Evolutionary conservation across 2,888 invertebrate genomes (phyloP).

Genomic region (Agrilus cyanescens): DNA sequence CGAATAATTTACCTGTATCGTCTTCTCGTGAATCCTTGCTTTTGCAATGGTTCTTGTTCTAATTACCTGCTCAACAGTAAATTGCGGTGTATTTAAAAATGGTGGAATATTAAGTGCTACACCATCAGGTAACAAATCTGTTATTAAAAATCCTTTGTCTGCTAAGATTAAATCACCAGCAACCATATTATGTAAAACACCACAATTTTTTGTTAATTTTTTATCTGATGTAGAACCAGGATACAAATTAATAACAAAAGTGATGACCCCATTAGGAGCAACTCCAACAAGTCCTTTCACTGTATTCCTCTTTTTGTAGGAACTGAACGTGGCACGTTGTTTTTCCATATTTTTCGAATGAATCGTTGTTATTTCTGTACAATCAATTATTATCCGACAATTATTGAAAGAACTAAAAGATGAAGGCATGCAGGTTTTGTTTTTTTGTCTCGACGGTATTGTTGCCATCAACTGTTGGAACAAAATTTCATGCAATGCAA

Average conservation of each 20-base stretch:
- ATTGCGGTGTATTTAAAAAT: slow-evolving; percentile 15
- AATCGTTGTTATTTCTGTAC: slow-evolving; percentile 7
- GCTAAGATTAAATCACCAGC: slow-evolving; percentile 18
- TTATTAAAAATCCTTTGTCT: slow-evolving; percentile 20
- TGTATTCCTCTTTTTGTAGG: slow-evolving; percentile 4
- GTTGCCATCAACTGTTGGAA: slow-evolving; percentile 6
- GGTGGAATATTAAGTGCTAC: slow-evolving; percentile 20
- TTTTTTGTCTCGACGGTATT: slow-evolving; percentile 8
- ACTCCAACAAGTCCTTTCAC: slow-evolving; percentile 18
- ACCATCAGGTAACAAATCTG: slow-evolving; percentile 16
- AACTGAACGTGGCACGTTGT: slow-evolving; percentile 1
- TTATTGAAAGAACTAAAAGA: slow-evolving; percentile 8
- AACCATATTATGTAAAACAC: slow-evolving; percentile 13
- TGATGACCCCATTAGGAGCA: slow-evolving; percentile 21
- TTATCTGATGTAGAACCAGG: slow-evolving; percentile 4
- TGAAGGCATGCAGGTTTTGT: slow-evolving; percentile 8
- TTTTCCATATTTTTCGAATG: background rate
- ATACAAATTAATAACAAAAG: slow-evolving; percentile 1
- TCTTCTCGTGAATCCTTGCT: slow-evolving; percentile 18
- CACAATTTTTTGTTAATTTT: slow-evolving; percentile 12
- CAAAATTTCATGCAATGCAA: slow-evolving; percentile 8
- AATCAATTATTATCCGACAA: slow-evolving; percentile 10
- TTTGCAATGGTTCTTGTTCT: slow-evolving; percentile 16
- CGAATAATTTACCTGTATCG: too few species aligned
- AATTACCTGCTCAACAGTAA: slow-evolving; percentile 14